Base-by-base conservation (phyloP, 1,140 invertebrate species). In the Aphidius ervi region DNA sequence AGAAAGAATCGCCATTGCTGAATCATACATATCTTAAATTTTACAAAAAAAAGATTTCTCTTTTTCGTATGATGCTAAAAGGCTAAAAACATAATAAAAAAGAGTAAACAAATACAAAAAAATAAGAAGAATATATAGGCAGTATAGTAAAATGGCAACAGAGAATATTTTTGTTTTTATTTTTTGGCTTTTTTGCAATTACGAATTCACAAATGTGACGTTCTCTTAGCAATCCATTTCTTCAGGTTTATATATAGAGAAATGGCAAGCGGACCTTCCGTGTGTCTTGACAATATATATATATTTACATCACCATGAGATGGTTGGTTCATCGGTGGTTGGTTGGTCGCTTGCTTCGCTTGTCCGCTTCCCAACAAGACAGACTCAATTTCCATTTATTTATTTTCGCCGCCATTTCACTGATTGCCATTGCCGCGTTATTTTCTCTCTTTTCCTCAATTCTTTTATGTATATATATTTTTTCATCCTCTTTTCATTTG, bases 351-450 rank as follows among this genome's bases (percentile, higher is more conserved):
- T 49, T 56, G 57, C 60, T 53, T 59, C 42, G 48, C 47, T 58
- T 64, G 56, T 63, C 60, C 58, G 56, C 60, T 66, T 62, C 60
- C 59, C 58, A 57, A 69, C 63, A 62, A 70, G 70, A 74, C 73
- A 66, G 72, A 74, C 73, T 73, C 67, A 67, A 75, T 75, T 76
- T 76, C 73, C 74, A 76, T 74, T 76, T 73, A 74, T 76, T 76
- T 74, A 76, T 76, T 74, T 76, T 70, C 73, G 66, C 73, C 69
- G 73, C 73, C 74, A 76, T 74, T 76, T 74, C 74, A 68, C 67
- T 76, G 74, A 76, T 76, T 76, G 72, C 73, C 67, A 71, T 31
- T 31, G 23, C 65, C 62, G 56, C 59, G 46, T 40, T 49, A 48
- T 47, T 31, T 40, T 61, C 62, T 56, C 63, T 64, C 61, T 61